Base-by-base conservation (phyloP, 2,797 vertebrate genomes). In the Clarias pachynema region DNA sequence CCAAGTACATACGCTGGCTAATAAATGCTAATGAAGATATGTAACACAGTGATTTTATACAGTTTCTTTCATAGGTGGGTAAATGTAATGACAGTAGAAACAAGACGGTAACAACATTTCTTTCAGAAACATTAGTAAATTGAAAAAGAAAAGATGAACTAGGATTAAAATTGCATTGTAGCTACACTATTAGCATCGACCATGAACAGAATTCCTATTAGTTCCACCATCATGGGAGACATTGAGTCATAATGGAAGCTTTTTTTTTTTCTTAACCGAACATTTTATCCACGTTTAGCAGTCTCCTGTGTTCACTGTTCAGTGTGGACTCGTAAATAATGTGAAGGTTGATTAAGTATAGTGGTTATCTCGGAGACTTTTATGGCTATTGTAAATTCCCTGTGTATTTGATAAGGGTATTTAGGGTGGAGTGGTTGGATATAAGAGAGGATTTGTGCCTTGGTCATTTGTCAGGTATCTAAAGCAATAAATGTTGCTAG, bases 401-500 rank as follows among this genome's bases (percentile, higher is more conserved):
- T 26, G 34, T 65, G 15, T 49, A 49, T 65, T n/a, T 29, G 7
- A 80, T 49, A 65, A 20, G 16, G n/a, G 62, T 29, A 80, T 65
- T 80, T 80, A 80, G 1, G 14, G 5, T 80, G 10, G 5, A 31
- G 37, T 22, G 40, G 16, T 12, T 49, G 18, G 31, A 14, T 44
- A 15, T 44, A 20, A 16, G 8, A 49, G 18, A 31, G 40, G 37
- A 66, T 66, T 66, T 80, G 60, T 49, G 62, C 12, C 31, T 60
- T 78, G 56, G 75, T 79, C 37, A 44, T 65, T 65, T 63, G 60
- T 62, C 60, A 78, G 75, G 31, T n/a, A 62, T 79, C 77, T 66
- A 62, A 79, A 31, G 40, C 62, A 80, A 29, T 49, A 65, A 53
- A 20, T 29, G 18, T 29, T 66, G n/a, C 62, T 63, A 34, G 60